These are phyloP conservation scores for Campylomormyrus tamandua DNA, from an alignment of 2,113 vertebrate species.

Conservation along the genomic window DNA sequence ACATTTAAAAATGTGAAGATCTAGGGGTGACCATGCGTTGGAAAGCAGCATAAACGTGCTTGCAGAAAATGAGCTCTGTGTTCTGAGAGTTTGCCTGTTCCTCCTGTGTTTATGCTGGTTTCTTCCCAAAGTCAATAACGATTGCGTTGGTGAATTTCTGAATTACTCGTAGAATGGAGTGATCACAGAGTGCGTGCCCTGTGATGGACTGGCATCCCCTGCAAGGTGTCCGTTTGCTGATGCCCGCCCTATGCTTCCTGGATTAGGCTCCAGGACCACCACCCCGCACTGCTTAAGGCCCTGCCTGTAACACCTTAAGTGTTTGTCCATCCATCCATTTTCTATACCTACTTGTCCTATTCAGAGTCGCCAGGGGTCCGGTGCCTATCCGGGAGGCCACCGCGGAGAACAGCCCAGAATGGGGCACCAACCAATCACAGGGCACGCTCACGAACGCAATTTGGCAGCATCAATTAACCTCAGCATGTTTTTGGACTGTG, in stretches of 20 bases:
- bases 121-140: background rate
- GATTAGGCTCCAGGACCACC: background rate
- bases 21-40: background rate
- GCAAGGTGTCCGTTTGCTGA: background rate
- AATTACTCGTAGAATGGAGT: background rate
- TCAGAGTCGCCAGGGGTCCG: background rate
- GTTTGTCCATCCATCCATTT: background rate
- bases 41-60: background rate
- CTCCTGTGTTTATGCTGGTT: background rate
- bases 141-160: background rate
- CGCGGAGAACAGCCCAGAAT: background rate
- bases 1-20: background rate
- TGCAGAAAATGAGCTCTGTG: background rate
- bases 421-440: background rate
- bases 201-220: background rate
- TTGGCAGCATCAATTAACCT: background rate
- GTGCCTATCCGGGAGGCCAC: background rate
- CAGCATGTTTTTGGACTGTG: background rate
- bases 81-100: background rate
- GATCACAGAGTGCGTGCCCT: background rate
- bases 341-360: background rate
- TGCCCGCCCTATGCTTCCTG: background rate
- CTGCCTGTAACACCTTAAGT: background rate
- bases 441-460: background rate
- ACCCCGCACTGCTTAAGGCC: background rate